These are phyloP conservation scores for Habropoda laboriosa DNA, from an alignment of 1,140 invertebrate genomes.

Conservation along the genomic window DNA sequence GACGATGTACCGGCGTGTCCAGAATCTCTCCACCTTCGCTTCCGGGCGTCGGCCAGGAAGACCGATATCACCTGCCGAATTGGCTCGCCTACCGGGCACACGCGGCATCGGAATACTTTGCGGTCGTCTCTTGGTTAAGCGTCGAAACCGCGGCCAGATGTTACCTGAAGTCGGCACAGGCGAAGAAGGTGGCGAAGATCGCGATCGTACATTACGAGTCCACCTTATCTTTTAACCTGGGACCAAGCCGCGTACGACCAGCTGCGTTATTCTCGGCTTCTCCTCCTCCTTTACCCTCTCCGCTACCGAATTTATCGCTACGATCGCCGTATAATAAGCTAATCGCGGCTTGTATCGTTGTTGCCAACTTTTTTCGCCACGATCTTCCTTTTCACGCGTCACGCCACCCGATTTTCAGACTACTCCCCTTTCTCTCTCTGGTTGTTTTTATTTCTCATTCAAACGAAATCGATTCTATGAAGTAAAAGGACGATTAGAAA, in stretches of 20 bases:
- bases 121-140: conserved; percentile 57
- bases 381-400: neutral
- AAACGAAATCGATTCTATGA: neutral
- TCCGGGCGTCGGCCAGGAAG: conserved; percentile 57
- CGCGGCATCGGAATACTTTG: conserved; percentile 52
- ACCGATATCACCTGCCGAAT: conserved; percentile 63
- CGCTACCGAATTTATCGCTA: conserved; percentile 50
- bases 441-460: no score
- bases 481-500: conserved; percentile 17
- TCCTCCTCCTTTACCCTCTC: neutral
- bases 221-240: conserved; percentile 27
- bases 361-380: conserved; percentile 35
- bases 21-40: conserved; percentile 64
- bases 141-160: conserved; percentile 68
- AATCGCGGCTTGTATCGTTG: conserved; percentile 61
- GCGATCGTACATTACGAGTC: conserved; percentile 61
- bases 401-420: neutral
- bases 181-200: conserved; percentile 54
- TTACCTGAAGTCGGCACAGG: conserved; percentile 42
- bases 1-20: conserved; percentile 45
- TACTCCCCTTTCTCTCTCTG: no score
- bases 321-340: conserved; percentile 56
- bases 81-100: conserved; percentile 44
- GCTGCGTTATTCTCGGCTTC: conserved; percentile 49
- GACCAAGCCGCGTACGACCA: conserved; percentile 54